Conservation (phyloP, 2,113 vertebrate genomes). For the Mesocricetus auratus region DNA sequence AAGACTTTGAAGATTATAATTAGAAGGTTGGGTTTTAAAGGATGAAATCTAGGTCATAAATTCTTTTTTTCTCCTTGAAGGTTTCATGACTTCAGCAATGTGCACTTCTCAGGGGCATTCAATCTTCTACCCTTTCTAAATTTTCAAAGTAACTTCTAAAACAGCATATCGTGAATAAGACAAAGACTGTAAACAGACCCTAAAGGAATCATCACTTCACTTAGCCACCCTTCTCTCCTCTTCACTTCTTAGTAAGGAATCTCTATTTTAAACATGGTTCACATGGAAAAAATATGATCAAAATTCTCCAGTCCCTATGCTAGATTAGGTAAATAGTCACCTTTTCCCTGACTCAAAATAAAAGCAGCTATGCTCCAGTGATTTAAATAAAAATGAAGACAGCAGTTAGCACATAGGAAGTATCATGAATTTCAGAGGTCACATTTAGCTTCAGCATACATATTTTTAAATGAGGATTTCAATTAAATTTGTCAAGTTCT, state of each 20-base stretch:
- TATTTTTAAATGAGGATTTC: conserved; percentile 35
- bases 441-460: background rate
- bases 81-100: background rate
- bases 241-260: background rate
- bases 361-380: background rate
- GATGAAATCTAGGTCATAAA: background rate
- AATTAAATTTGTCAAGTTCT: background rate
- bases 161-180: background rate
- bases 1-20: conserved; percentile 20
- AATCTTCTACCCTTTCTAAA: background rate
- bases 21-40: background rate
- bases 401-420: background rate
- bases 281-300: background rate
- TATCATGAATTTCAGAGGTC: background rate
- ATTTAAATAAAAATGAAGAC: background rate
- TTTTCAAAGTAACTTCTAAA: conserved; percentile 1
- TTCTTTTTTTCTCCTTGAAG: conserved; percentile 43
- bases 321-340: background rate
- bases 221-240: background rate
- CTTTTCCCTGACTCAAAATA: background rate
- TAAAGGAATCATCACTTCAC: background rate
- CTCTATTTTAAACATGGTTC: background rate
- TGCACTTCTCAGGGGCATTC: background rate
- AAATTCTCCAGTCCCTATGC: background rate
- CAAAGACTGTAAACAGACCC: background rate